These are phyloP conservation scores for Ellobius talpinus DNA, from an alignment of 2,113 vertebrate species.

Conservation along the genomic window DNA sequence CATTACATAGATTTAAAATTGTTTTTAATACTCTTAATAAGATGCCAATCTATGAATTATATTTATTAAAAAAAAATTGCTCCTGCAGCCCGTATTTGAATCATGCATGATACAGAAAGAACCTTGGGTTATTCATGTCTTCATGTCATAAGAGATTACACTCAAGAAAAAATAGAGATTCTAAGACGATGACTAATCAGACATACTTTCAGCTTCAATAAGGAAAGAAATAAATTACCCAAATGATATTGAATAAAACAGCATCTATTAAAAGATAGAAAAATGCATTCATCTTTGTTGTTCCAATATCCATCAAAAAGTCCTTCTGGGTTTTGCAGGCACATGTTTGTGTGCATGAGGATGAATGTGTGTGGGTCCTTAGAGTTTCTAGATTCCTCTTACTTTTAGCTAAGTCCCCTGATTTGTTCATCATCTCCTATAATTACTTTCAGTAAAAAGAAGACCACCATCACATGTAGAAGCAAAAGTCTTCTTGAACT, in stretches of 20 bases:
- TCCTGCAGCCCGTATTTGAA: neutral
- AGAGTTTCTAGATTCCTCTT: neutral
- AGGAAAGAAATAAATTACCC: neutral
- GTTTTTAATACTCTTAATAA: neutral
- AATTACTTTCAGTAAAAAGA: neutral
- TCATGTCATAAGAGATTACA: neutral
- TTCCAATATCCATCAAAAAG: neutral
- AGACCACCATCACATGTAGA: neutral
- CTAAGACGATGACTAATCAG: neutral
- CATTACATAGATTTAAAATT: neutral
- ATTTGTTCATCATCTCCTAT: neutral
- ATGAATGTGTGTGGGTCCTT: neutral
- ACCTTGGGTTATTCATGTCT: neutral
- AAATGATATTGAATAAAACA: neutral
- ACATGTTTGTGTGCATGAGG: no score
- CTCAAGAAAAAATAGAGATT: neutral
- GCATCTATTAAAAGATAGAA: neutral
- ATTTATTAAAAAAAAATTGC: neutral
- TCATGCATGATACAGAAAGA: neutral
- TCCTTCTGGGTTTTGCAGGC: neutral
- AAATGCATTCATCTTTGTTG: neutral
- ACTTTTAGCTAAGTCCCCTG: fast-evolving
- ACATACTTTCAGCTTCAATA: neutral
- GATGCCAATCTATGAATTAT: neutral
- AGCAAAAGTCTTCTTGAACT: neutral